Evolutionary conservation across 2,113 vertebrate genomes (phyloP), one percentile per base, ranked within the genome.

Genomic region (Sinosuthora webbiana): DNA sequence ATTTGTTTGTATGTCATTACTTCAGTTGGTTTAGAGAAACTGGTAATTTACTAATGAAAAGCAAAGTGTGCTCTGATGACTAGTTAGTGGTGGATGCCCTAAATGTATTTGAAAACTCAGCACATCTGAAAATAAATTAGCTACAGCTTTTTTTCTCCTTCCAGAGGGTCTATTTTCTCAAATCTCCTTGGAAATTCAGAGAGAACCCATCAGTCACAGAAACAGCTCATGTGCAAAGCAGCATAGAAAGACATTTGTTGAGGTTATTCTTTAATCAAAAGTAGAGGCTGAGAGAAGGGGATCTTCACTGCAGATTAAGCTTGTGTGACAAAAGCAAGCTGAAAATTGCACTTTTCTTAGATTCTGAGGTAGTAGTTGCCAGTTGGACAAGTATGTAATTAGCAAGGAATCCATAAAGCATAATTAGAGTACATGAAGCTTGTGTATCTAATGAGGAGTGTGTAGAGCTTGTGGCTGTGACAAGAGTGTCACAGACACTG

Each of bases 281-380:
- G 47, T 15, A 45, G 76, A 84, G 53, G 31, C 33, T 1, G 7
- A 79, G 69, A 37, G 25, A 52, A 68, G 49, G 42, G 69, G 41
- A 65, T 74, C n/a, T 64, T 83, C 25, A 5, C 11, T 79, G 31
- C 49, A 64, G 4, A 7, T 60, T 21, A 37, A 69, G 23, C 15
- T 53, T 62, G 23, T 1, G 5, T 74, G 64, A 73, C 50, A 77
- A 80, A 83, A 77, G 28, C 50, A 62, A 11, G 30, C 33, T 37
- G 63, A 30, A 82, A 88, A 28, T 47, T 0, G 0, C 2, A 0
- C 5, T 68, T 39, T 12, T 22, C 25, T 18, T 10, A 24, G 49
- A 16, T 71, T 47, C 79, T 60, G 9, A 64, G 42, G 28, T 57
- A 31, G 18, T 11, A 44, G 21, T 52, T 95, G 28, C 45, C 24